Base-by-base conservation (phyloP, 2,113 vertebrate species). In the Megaceryle maxima region DNA sequence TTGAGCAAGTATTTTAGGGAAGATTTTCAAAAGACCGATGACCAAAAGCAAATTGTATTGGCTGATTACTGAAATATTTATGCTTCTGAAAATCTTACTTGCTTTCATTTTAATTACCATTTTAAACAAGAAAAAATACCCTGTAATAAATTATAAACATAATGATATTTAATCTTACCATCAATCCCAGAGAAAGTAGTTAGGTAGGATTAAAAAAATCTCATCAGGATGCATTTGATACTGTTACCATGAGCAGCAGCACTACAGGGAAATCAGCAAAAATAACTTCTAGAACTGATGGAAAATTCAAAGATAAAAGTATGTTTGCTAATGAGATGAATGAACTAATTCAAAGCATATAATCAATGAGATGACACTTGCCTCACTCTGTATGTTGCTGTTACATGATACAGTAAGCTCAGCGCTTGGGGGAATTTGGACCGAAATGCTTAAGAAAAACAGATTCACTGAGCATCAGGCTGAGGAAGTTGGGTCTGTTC, bases 251-350 rank as follows among this genome's bases (percentile, higher is more conserved):
- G 62, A 92, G 66, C 51, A 88, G 88, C 39, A 83, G 60, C 39
- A 92, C 94, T 35, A 87, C 55, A 75, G 89, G 85, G 93, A 96
- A 96, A 96, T 91, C 74, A 94, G 53, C 20, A 91, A 87, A 92
- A 92, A 83, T 44, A 75, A 56, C 57, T 75, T 64, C 77, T 51
- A 57, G 81, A 78, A 79, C 44, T 50, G 56, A 89, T 73, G 70
- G 55, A 85, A 94, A 63, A 75, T 8, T 41, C 2, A 7, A 87
- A 92, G 57, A 76, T 79, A 69, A 83, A 96, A 87, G 41, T 79
- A 4, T 26, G 31, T 13, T 87, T 53, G 13, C 63, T 96, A 89
- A 91, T 94, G 81, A 96, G 84, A 62, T 16, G 53, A 94, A 89
- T 48, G 3, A 94, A 94, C 91, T 83, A 94, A 82, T 73, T 94